Conservation (phyloP, 2,113 vertebrate species). For the Plotosus lineatus region DNA sequence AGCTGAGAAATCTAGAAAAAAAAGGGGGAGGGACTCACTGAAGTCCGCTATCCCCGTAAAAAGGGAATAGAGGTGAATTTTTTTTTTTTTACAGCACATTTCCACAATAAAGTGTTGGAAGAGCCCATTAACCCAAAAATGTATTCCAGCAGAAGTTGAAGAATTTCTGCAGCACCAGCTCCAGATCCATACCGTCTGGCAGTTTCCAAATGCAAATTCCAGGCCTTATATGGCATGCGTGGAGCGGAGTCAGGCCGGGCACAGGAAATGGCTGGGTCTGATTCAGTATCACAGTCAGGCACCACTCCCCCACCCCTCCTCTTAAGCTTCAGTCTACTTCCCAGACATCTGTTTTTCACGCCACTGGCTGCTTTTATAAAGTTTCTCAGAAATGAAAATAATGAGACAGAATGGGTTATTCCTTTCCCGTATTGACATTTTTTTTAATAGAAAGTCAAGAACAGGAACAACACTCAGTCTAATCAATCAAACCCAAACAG, state of each 20-base stretch:
- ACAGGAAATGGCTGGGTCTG: constrained; percentile 80
- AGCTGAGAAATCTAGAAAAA: too few relatives aligned
- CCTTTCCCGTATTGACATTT: neutral
- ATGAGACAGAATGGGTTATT: constrained; percentile 17
- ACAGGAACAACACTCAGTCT: neutral
- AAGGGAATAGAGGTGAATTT: neutral
- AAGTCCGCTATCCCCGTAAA: neutral
- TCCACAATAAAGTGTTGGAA: constrained; percentile 34
- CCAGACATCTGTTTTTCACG: constrained; percentile 34
- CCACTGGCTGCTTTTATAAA: constrained; percentile 25
- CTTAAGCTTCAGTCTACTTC: constrained; percentile 20
- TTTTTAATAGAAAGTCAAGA: neutral
- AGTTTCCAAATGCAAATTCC: constrained; percentile 79
- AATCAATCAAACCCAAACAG: neutral
- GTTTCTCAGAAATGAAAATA: neutral
- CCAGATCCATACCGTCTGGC: constrained; percentile 68
- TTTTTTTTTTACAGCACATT: constrained; percentile 11
- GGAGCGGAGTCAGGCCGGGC: constrained; percentile 64
- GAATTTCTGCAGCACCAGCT: constrained; percentile 67
- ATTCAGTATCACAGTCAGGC: constrained; percentile 71
- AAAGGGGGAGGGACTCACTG: too few relatives aligned
- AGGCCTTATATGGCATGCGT: constrained; percentile 77
- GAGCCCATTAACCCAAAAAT: constrained; percentile 56
- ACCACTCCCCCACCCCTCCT: constrained; percentile 47
- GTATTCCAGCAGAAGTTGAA: constrained; percentile 59